phyloP scores from a whole-genome alignment of 2,797 vertebrate genomes.

The Betta splendens region DNA sequence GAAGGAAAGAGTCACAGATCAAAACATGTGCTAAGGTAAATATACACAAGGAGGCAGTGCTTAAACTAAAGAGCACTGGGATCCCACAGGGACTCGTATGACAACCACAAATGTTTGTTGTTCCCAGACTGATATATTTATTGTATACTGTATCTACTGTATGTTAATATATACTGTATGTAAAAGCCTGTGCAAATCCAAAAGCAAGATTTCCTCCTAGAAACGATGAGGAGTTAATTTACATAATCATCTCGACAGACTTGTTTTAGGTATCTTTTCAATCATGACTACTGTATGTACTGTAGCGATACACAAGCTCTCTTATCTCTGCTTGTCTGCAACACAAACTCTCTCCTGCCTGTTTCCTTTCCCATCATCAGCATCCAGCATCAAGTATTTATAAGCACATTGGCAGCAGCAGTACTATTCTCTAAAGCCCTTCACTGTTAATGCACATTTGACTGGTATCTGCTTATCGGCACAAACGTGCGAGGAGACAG shows the following conservation, averaged over 20 bases:
- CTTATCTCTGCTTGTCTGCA: constrained; percentile 37
- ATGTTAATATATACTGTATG: too few relatives aligned
- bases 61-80: neutral
- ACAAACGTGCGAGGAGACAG: constrained; percentile 6
- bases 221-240: neutral
- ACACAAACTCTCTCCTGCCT: constrained; percentile 17
- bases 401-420: constrained; percentile 33
- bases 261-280: neutral
- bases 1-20: neutral
- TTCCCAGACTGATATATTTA: neutral
- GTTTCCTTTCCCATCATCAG: constrained; percentile 42
- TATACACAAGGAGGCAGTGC: neutral
- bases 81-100: neutral
- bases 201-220: neutral
- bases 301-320: constrained; percentile 1
- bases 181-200: neutral
- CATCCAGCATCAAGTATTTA: constrained; percentile 44
- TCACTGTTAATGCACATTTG: constrained; percentile 37
- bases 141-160: too few relatives aligned
- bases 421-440: constrained; percentile 39
- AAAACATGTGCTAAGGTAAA: neutral
- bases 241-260: neutral
- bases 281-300: neutral
- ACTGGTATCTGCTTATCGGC: neutral
- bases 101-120: neutral